These are phyloP conservation scores for Pocillopora meandrina DNA, from an alignment of 92 coral and sea anemone species.

Conservation along the genomic window DNA sequence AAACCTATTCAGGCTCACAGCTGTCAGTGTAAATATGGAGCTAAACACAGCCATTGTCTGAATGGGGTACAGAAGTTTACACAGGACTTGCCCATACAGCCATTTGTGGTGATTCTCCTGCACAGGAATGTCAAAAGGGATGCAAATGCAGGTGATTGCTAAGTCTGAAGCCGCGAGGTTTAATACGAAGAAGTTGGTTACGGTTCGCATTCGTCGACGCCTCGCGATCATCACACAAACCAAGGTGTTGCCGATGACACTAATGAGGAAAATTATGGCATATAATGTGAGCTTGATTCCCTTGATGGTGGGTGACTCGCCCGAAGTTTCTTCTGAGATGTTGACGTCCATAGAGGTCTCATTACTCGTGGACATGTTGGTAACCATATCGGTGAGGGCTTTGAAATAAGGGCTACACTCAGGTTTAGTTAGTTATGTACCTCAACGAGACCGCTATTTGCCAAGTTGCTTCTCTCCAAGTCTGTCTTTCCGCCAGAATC, in stretches of 20 bases:
- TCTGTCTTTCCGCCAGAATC: no score
- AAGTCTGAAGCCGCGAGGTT: conserved; percentile 93
- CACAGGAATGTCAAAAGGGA: conserved; percentile 94
- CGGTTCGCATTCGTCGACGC: conserved; percentile 93
- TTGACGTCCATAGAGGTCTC: not conserved
- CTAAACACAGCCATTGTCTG: conserved; percentile 91
- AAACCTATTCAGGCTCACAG: conserved; percentile 89
- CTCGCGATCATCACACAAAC: conserved; percentile 89
- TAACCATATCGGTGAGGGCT: not conserved
- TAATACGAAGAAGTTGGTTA: conserved; percentile 91
- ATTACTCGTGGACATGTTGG: not conserved
- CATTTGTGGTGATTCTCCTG: conserved; percentile 83
- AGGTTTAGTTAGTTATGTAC: not conserved
- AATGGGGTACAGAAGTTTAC: conserved; percentile 82
- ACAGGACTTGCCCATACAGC: conserved; percentile 90
- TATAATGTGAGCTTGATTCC: conserved; percentile 79
- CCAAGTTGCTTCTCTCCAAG: no score
- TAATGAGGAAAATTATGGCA: conserved; percentile 85
- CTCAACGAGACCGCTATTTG: not conserved
- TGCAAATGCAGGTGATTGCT: conserved; percentile 85
- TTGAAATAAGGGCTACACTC: not conserved
- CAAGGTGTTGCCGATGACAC: conserved; percentile 85
- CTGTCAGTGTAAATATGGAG: conserved; percentile 91
- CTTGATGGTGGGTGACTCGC: conserved; percentile 72
- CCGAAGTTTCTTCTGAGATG: conserved; percentile 22